Evolutionary conservation across 2,113 vertebrate genomes (phyloP).

Genomic region (Cichladusa arquata): DNA sequence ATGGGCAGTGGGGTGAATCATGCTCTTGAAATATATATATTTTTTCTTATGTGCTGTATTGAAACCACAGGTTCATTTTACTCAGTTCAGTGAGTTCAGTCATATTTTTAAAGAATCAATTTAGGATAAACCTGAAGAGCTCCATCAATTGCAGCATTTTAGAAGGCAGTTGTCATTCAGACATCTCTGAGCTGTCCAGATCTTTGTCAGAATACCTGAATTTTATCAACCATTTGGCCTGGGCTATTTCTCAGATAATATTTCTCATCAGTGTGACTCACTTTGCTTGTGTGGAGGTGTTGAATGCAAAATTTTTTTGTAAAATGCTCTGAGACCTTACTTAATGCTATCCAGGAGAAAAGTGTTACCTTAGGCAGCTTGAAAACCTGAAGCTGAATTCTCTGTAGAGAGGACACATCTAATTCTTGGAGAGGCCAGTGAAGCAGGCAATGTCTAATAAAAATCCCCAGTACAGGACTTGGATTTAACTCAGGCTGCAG

Average conservation of each 20-base stretch:
- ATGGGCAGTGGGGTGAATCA: not conserved
- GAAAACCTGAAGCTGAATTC: not conserved
- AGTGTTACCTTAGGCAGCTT: not conserved
- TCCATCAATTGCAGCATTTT: not conserved
- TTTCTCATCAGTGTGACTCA: not conserved
- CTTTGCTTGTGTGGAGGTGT: not conserved
- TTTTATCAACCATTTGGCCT: not conserved
- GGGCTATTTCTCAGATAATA: not conserved
- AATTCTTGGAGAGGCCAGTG: not conserved
- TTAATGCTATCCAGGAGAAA: not conserved
- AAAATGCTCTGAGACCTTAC: not conserved
- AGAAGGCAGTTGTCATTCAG: not conserved
- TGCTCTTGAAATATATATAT: not conserved
- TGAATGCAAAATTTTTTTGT: not conserved
- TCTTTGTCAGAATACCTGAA: not conserved
- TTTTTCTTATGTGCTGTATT: not conserved
- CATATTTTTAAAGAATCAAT: not conserved
- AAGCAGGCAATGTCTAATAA: not conserved
- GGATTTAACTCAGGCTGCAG: constrained; percentile 27
- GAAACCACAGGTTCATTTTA: not conserved
- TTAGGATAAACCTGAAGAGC: not conserved
- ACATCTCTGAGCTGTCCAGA: not conserved
- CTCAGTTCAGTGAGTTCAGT: not conserved
- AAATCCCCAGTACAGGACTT: not conserved
- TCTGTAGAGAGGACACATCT: not conserved